phyloP scores from a whole-genome alignment of 2,113 vertebrate genomes.

The Parotia lawesii region DNA sequence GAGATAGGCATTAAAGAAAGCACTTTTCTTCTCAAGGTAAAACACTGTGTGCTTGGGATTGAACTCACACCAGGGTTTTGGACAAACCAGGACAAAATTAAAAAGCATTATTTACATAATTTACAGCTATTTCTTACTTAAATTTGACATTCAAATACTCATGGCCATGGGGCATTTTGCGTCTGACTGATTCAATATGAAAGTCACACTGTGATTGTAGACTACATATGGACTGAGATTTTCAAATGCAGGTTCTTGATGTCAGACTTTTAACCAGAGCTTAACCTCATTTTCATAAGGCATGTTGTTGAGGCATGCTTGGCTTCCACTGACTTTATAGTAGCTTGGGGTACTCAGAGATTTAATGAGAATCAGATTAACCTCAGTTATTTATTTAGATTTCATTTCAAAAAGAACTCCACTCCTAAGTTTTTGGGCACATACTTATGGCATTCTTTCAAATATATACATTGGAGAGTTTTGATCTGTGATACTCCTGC shows the following conservation, averaged over 20 bases:
- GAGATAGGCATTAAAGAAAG: background rate
- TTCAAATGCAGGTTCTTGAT: background rate
- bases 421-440: background rate
- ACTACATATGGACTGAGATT: background rate
- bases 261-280: background rate
- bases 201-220: background rate
- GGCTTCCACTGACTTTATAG: background rate
- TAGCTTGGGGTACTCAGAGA: background rate
- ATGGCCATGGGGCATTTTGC: background rate
- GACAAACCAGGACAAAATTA: conserved; percentile 1
- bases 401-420: background rate
- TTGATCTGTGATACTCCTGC: background rate
- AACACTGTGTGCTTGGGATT: background rate
- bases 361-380: conserved; percentile 39
- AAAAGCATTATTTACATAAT: background rate
- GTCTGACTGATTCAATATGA: background rate
- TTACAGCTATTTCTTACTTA: conserved; percentile 1
- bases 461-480: background rate
- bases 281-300: conserved; percentile 25
- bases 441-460: background rate
- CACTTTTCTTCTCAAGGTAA: background rate
- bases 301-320: background rate
- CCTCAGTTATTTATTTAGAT: background rate
- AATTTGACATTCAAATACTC: conserved; percentile 15
- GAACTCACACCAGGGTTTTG: background rate